phyloP scores from a whole-genome alignment of 92 coral and sea anemone genomes.

The Plumapathes pennacea region DNA sequence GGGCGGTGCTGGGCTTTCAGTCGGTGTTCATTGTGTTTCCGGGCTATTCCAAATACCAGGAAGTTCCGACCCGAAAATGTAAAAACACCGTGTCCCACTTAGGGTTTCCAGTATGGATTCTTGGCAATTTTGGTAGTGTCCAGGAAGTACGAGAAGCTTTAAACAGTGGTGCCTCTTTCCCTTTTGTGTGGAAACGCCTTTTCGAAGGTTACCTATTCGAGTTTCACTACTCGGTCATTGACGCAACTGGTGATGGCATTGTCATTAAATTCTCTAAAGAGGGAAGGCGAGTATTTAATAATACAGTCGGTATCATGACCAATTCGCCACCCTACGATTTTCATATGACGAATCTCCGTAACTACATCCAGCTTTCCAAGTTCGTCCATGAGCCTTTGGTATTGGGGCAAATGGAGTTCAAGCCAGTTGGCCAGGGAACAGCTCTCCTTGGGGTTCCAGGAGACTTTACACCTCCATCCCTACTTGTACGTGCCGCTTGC shows the following conservation, averaged over 20 bases:
- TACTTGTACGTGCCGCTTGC: slow-evolving; percentile 11
- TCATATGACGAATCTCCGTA: slow-evolving; percentile 13
- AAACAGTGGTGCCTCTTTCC: slow-evolving; percentile 3
- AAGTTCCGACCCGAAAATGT: not conserved
- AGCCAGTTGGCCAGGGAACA: slow-evolving; percentile 7
- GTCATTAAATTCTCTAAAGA: slow-evolving; percentile 10
- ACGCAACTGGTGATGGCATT: slow-evolving; percentile 11
- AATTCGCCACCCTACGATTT: slow-evolving; percentile 19
- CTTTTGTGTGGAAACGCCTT: slow-evolving; percentile 2
- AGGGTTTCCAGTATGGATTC: slow-evolving; percentile 3
- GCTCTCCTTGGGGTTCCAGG: slow-evolving; percentile 23
- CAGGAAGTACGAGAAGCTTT: not conserved
- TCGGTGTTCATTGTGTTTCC: slow-evolving; percentile 11
- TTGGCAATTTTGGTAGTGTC: slow-evolving; percentile 21
- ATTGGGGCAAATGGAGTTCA: slow-evolving; percentile 1
- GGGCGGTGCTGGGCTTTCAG: slow-evolving; percentile 16
- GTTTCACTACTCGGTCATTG: slow-evolving; percentile 8
- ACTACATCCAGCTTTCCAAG: slow-evolving; percentile 15
- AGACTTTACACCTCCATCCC: slow-evolving; percentile 17
- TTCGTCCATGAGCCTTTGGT: not conserved
- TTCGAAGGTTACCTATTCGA: not conserved
- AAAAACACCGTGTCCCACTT: slow-evolving; percentile 1
- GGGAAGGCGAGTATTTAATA: not conserved
- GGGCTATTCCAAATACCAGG: slow-evolving; percentile 7
- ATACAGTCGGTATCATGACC: slow-evolving; percentile 10